These are phyloP conservation scores for Onychomys torridus DNA, from an alignment of 2,797 vertebrate genomes.

Conservation along the genomic window DNA sequence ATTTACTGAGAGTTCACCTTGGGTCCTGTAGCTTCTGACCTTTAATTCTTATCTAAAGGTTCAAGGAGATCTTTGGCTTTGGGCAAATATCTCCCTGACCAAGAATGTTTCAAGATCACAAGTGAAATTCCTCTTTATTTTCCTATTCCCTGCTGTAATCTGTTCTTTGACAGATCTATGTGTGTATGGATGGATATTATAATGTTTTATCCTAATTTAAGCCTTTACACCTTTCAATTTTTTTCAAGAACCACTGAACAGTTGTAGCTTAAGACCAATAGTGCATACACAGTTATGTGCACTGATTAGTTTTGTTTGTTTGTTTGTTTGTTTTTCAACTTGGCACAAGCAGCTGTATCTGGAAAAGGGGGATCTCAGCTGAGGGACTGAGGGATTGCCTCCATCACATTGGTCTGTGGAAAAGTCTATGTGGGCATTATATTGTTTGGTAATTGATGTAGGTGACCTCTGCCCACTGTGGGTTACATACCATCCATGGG, in stretches of 20 bases:
- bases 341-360: background rate
- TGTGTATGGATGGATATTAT: background rate
- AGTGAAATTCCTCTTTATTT: background rate
- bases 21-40: background rate
- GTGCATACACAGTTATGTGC: background rate
- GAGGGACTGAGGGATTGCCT: background rate
- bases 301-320: background rate
- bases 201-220: background rate
- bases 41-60: constrained; percentile 20
- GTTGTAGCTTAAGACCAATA: background rate
- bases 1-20: background rate
- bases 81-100: background rate
- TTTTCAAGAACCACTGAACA: background rate
- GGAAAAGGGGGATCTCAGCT: background rate
- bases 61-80: background rate
- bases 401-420: background rate
- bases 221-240: background rate
- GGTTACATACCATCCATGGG: no score
- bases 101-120: background rate
- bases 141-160: background rate
- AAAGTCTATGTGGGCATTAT: background rate
- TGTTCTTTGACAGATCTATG: background rate
- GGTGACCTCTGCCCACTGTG: no score
- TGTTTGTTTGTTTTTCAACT: background rate
- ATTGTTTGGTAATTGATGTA: background rate